A percentile compares a stretch with the other conserved stretches of the same genome.
These are phyloP conservation scores for Byasa hedistus DNA, from an alignment of 2,888 invertebrate species.

Conservation along the genomic window DNA sequence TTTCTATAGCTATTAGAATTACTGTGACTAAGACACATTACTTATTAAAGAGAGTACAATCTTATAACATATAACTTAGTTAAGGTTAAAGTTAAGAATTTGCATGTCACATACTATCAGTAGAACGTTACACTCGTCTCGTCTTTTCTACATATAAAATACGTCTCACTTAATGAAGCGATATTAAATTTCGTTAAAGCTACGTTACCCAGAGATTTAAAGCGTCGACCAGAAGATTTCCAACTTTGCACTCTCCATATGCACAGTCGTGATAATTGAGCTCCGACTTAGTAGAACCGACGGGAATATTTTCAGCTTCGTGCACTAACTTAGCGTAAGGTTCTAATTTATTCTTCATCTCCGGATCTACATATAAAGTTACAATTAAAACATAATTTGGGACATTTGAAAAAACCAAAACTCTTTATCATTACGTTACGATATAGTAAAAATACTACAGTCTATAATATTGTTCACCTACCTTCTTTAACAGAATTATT, in stretches of 20 bases:
- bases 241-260: conserved; percentile 84
- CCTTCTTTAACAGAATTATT: conserved; percentile 81
- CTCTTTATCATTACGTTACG: no score
- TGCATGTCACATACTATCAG: background rate
- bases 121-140: background rate
- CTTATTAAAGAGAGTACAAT: no score
- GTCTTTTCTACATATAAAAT: background rate
- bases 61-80: no score
- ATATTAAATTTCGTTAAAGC: conserved; percentile 5
- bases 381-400: background rate
- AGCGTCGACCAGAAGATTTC: conserved; percentile 84
- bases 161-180: background rate
- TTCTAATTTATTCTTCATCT: conserved; percentile 74
- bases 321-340: conserved; percentile 82
- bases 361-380: conserved; percentile 70
- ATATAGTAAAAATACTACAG: no score
- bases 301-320: conserved; percentile 64
- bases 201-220: conserved; percentile 79
- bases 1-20: no score
- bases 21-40: no score
- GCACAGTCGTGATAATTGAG: conserved; percentile 79
- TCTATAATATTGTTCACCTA: conserved; percentile 41
- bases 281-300: conserved; percentile 78
- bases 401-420: no score
- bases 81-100: no score